Percentiles rank a stretch among this genome's conserved stretches.
phyloP scores from a whole-genome alignment of 1,140 invertebrate genomes.

The Philaenus spumarius region DNA sequence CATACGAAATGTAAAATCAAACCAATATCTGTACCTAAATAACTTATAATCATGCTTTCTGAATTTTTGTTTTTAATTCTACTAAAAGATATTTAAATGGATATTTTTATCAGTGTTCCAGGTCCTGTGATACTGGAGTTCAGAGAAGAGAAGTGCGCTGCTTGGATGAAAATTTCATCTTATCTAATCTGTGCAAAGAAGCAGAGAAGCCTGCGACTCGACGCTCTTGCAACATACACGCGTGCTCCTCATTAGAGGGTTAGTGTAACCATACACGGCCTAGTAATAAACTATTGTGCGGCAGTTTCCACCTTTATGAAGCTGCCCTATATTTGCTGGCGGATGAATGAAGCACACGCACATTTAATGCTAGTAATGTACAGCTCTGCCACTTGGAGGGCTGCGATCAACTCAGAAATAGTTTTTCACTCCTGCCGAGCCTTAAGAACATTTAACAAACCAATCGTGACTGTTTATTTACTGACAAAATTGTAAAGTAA shows the following conservation, averaged over 20 bases:
- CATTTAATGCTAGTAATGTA: too few species aligned
- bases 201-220: constrained; percentile 46
- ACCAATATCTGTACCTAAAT: not conserved
- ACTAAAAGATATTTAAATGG: not conserved
- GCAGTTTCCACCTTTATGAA: too few species aligned
- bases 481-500: too few species aligned
- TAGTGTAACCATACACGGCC: too few species aligned
- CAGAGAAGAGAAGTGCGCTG: constrained; percentile 54
- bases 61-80: not conserved
- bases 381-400: too few species aligned
- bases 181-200: constrained; percentile 46
- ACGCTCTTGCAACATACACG: constrained; percentile 53
- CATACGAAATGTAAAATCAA: not conserved
- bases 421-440: too few species aligned
- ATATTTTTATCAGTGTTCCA: constrained; percentile 39
- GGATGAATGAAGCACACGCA: too few species aligned
- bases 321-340: too few species aligned
- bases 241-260: constrained; percentile 39
- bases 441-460: too few species aligned
- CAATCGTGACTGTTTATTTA: too few species aligned
- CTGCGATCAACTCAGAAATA: too few species aligned
- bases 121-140: constrained; percentile 50
- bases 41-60: not conserved
- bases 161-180: constrained; percentile 44
- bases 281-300: too few species aligned